Conservation (phyloP, 2,888 invertebrate genomes). For the Callinectes sapidus region DNA sequence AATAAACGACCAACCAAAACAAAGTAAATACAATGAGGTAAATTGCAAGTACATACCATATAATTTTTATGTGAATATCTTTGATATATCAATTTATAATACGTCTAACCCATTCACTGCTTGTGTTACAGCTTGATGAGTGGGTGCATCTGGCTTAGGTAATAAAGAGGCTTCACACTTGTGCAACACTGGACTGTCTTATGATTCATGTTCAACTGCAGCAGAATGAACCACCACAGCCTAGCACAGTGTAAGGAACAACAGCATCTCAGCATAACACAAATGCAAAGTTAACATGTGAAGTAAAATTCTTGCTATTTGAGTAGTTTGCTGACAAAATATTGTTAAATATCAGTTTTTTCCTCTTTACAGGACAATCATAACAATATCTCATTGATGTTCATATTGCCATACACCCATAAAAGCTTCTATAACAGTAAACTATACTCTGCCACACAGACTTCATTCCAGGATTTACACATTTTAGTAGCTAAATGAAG, state of each 20-base stretch:
- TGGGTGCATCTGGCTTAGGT: background rate
- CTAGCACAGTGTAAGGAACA: background rate
- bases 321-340: background rate
- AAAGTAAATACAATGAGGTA: background rate
- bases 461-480: background rate
- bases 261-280: conserved; percentile 14
- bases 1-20: background rate
- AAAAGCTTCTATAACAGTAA: background rate
- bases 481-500: background rate
- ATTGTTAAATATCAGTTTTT: background rate
- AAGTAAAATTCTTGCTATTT: background rate
- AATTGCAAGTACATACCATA: background rate
- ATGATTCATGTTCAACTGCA: background rate
- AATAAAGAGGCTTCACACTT: background rate
- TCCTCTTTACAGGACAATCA: background rate
- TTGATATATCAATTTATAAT: background rate
- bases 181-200: background rate
- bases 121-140: background rate
- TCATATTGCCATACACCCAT: background rate
- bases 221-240: background rate
- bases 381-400: background rate
- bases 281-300: background rate
- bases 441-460: background rate
- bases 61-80: background rate
- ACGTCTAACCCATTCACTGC: background rate